Conservation (phyloP, 2,888 invertebrate species). For the Deilephila porcellus region DNA sequence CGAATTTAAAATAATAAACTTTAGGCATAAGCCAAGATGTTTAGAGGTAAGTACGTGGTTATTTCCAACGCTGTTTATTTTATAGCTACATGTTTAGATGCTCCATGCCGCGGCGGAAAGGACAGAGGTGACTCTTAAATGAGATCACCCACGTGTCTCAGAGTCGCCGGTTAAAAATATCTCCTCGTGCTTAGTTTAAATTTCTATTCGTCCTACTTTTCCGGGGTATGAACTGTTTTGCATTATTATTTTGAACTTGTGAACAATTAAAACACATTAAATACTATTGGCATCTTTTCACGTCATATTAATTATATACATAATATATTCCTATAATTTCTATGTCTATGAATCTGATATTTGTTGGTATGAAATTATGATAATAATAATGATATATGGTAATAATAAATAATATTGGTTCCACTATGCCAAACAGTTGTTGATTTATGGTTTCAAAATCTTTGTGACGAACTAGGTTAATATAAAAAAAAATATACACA, state of each 20-base stretch:
- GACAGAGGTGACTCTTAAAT: constrained; percentile 25
- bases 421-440: no score
- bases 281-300: neutral
- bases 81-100: constrained; percentile 9
- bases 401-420: no score
- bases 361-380: no score
- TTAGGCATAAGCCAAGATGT: neutral
- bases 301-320: neutral
- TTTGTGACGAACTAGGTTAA: no score
- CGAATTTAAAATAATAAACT: neutral
- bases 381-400: no score
- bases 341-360: no score
- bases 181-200: constrained; percentile 24
- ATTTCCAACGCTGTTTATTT: neutral
- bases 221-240: constrained; percentile 18
- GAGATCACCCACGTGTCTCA: constrained; percentile 21
- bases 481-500: no score
- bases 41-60: neutral
- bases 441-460: no score
- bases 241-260: neutral
- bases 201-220: constrained; percentile 25
- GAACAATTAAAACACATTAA: neutral
- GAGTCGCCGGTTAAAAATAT: constrained; percentile 3
- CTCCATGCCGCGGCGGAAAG: constrained; percentile 9
- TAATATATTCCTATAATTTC: neutral